Conservation (phyloP, 2,797 vertebrate genomes). For the Mus minutoides region DNA sequence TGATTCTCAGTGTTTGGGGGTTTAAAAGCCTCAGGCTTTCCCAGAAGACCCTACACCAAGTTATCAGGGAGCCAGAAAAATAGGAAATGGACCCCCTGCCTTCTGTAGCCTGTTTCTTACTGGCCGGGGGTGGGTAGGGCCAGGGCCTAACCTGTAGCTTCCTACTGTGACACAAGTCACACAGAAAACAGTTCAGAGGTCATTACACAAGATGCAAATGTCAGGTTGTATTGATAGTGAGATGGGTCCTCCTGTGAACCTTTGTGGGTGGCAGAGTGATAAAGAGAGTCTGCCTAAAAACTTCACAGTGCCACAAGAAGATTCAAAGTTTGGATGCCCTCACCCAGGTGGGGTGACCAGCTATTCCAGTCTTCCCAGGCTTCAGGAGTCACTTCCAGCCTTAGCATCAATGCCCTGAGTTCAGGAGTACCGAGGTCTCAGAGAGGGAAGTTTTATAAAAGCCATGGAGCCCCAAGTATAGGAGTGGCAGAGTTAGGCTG, state of each 20-base stretch:
- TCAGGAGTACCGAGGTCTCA: background rate
- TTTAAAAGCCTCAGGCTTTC: too few relatives aligned
- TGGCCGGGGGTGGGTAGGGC: background rate
- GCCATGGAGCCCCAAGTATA: background rate
- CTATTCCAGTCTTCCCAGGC: background rate
- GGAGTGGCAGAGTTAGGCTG: background rate
- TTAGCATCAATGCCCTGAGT: background rate
- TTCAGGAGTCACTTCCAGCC: background rate
- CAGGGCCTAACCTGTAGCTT: background rate
- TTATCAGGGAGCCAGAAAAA: background rate
- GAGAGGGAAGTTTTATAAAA: background rate
- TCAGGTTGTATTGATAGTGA: background rate
- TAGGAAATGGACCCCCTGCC: background rate
- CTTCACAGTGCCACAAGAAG: background rate
- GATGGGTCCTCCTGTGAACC: background rate
- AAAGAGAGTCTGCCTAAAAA: background rate
- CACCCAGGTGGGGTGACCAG: background rate
- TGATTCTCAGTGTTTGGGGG: background rate
- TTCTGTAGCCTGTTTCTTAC: background rate
- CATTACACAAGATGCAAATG: background rate
- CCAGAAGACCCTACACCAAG: background rate
- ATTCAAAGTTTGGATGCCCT: background rate
- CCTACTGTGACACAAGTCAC: background rate
- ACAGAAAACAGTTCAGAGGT: too few relatives aligned
- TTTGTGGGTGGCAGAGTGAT: accelerated